phyloP scores from a whole-genome alignment of 2,888 invertebrate species.

The Tiliacea aurago region DNA sequence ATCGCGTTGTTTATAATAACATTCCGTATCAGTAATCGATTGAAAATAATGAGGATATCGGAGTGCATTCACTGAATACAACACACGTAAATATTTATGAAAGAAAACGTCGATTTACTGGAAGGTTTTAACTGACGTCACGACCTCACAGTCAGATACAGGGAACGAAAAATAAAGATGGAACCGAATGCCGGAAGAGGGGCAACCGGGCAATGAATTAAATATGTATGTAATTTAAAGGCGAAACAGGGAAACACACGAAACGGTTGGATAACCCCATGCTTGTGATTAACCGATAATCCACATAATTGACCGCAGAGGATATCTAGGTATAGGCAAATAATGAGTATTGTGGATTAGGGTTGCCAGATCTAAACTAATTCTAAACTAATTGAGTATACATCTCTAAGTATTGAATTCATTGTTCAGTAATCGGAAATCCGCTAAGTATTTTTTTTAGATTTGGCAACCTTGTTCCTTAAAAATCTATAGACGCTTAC shows the following conservation, averaged over 20 bases:
- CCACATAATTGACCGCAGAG: conserved; percentile 42
- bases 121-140: conserved; percentile 37
- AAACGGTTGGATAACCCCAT: conserved; percentile 19
- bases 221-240: conserved; percentile 56
- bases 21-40: conserved; percentile 56
- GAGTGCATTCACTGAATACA: conserved; percentile 43
- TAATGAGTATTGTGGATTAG: conserved; percentile 26
- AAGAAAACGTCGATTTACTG: conserved; percentile 38
- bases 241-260: conserved; percentile 46
- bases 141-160: conserved; percentile 15
- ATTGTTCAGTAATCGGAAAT: background rate
- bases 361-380: conserved; percentile 14
- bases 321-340: conserved; percentile 27
- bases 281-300: conserved; percentile 49
- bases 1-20: conserved; percentile 53
- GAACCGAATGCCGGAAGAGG: conserved; percentile 30
- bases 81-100: conserved; percentile 47
- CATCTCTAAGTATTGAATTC: background rate
- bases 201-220: conserved; percentile 39
- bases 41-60: conserved; percentile 51
- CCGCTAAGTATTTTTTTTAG: background rate
- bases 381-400: background rate
- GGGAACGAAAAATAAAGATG: conserved; percentile 33
- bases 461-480: conserved; percentile 11
- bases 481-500: conserved; percentile 76